These are phyloP conservation scores for Plebejus melissa DNA, from an alignment of 2,888 invertebrate species.

Conservation along the genomic window DNA sequence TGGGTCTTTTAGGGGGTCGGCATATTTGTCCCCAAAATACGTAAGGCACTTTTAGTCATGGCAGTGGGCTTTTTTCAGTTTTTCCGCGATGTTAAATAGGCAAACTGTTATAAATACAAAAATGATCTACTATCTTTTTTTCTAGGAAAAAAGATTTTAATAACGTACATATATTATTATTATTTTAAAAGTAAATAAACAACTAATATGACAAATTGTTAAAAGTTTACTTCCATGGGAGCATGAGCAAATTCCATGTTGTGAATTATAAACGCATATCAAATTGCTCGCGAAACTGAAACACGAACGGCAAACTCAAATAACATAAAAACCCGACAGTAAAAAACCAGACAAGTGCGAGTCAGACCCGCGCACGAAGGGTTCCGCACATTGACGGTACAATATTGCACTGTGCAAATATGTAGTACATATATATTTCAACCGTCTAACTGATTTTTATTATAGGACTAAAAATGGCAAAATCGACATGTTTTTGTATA, in stretches of 20 bases:
- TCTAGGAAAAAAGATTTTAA: too few species aligned
- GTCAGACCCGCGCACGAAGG: background rate
- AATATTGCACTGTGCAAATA: too few species aligned
- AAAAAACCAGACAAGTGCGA: background rate
- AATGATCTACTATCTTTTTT: too few species aligned
- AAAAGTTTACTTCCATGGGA: background rate
- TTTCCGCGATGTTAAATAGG: background rate
- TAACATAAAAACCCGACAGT: background rate
- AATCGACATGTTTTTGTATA: background rate
- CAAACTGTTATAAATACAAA: too few species aligned
- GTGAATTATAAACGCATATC: slow-evolving; percentile 3
- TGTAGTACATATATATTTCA: too few species aligned
- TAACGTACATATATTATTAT: background rate
- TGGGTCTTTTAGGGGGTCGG: background rate
- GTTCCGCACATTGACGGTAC: background rate
- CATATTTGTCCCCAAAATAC: too few species aligned
- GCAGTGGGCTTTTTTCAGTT: too few species aligned
- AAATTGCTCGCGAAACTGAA: background rate
- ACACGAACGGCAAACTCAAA: slow-evolving; percentile 1
- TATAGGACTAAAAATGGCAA: too few species aligned
- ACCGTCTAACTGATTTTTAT: too few species aligned
- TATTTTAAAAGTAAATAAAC: background rate
- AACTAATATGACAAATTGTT: background rate
- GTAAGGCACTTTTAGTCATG: too few species aligned
- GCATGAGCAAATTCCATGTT: background rate